Conservation (phyloP, 2,113 vertebrate genomes). For the Cyanistes caeruleus region DNA sequence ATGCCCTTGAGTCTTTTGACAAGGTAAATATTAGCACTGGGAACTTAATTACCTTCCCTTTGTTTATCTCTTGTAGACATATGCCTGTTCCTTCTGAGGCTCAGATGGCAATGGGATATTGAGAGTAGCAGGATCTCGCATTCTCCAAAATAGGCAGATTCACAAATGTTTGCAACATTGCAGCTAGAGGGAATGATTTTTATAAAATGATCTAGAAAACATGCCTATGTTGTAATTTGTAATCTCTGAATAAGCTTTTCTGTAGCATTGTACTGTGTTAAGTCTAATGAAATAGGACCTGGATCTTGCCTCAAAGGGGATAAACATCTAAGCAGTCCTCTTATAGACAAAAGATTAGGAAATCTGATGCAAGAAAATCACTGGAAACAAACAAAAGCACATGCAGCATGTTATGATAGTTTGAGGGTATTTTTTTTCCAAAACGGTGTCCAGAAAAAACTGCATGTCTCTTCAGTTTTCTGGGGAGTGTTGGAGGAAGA, state of each 20-base stretch:
- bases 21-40: not conserved
- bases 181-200: not conserved
- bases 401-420: not conserved
- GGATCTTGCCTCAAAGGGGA: not conserved
- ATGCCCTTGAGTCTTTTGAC: not conserved
- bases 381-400: not conserved
- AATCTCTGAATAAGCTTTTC: not conserved
- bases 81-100: not conserved
- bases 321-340: not conserved
- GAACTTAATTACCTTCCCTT: slow-evolving; percentile 27
- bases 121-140: not conserved
- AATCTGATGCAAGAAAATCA: not conserved
- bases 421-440: not conserved
- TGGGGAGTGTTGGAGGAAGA: not conserved
- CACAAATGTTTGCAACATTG: not conserved
- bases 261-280: not conserved
- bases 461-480: not conserved
- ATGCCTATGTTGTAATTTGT: not conserved
- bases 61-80: not conserved
- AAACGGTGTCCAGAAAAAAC: not conserved
- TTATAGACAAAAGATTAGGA: not conserved
- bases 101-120: not conserved
- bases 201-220: not conserved
- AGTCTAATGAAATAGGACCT: not conserved
- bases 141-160: not conserved